Evolutionary conservation across 2,113 vertebrate species (phyloP), one percentile per base, ranked within the genome.

Genomic region (Zeus faber): DNA sequence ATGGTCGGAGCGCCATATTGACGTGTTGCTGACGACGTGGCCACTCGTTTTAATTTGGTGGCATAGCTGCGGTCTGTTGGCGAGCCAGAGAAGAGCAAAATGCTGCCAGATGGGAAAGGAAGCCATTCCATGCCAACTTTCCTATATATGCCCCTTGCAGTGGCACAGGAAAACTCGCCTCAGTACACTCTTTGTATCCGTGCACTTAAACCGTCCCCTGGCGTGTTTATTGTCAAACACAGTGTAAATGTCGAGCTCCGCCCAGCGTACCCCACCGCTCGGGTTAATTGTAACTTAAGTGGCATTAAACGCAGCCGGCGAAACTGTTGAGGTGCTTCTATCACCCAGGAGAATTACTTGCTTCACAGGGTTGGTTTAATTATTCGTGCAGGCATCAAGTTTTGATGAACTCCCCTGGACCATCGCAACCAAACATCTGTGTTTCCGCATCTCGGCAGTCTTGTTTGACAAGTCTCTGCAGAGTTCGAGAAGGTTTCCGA

Each of bases 241-340:
- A 29, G 43, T 27, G 39, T 54, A 54, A 71, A 63, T 25, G 26
- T 22, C 1, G 1, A 6, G 64, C 65, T 67, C 57, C 14, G 43
- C 45, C 27, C 56, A 37, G 72, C 41, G 17, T 29, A 21, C 29
- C 40, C 47, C 27, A 47, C 55, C 13, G 43, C 39, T 54, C 66
- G 58, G 64, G 48, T 76, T 77, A 70, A 65, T 45, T 45, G 45
- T 5, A 39, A 67, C 48, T 65, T 68, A 76, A 79, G 67, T 65
- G 70, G 46, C 54, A 47, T 53, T 67, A 58, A 77, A 61, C 2
- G 20, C 48, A 8, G 57, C 31, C 5, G 1, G 39, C 5, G 41
- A 43, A 57, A 45, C 53, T 53, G 69, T 54, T 81, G 68, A 76
- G 75, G 72, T 78, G 72, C 65, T 33, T 50, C 45, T 33, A 5